phyloP scores from a whole-genome alignment of 1,140 invertebrate species.

The Cheumatopsyche charites region DNA sequence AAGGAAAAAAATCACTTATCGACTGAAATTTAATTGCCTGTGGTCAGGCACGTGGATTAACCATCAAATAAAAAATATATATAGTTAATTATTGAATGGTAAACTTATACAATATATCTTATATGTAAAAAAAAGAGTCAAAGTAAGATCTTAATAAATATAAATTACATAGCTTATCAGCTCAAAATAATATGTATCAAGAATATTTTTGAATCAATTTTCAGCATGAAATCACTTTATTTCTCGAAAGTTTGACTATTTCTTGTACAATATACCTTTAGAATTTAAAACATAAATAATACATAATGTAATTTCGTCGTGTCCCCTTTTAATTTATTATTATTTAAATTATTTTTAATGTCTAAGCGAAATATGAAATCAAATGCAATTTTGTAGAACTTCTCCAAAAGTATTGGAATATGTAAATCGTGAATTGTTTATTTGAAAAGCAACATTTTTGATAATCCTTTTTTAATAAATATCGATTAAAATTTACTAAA shows the following conservation, averaged over 20 bases:
- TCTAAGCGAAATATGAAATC: too few relatives aligned
- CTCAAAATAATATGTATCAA: too few relatives aligned
- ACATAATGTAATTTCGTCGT: slow-evolving; percentile 4
- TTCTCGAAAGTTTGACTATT: too few relatives aligned
- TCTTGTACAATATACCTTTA: background rate
- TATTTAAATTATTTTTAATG: too few relatives aligned
- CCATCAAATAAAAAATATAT: background rate
- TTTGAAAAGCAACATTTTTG: too few relatives aligned
- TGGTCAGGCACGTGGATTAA: slow-evolving; percentile 32
- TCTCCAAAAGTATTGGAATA: too few relatives aligned
- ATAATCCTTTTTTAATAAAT: too few relatives aligned
- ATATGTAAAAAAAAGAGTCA: slow-evolving; percentile 8
- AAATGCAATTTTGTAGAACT: too few relatives aligned
- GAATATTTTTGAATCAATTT: too few relatives aligned
- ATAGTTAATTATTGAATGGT: slow-evolving; percentile 27
- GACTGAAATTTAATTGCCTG: slow-evolving; percentile 21
- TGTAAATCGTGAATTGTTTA: too few relatives aligned
- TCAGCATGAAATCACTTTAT: too few relatives aligned
- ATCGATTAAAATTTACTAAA: too few relatives aligned
- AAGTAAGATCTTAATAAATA: slow-evolving; percentile 23
- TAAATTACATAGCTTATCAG: slow-evolving; percentile 11
- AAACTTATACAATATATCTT: background rate
- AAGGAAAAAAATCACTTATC: background rate
- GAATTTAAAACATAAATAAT: background rate
- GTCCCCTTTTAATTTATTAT: background rate